A percentile compares a stretch with the other conserved stretches of the same genome.
Evolutionary conservation across 2,797 vertebrate genomes (phyloP).

Genomic region (Argentina silus): DNA sequence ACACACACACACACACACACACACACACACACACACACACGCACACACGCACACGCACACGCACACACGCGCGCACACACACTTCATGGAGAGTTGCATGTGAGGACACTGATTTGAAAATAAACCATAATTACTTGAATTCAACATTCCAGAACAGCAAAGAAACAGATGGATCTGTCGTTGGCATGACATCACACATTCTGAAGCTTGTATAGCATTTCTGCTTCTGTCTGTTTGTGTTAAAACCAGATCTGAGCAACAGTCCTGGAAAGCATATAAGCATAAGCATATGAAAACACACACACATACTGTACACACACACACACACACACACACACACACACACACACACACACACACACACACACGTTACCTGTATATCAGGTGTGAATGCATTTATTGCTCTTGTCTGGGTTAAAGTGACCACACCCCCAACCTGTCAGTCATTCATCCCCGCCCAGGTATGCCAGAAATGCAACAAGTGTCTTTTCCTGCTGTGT

Average conservation of each 20-base stretch:
- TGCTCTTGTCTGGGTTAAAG: conserved; percentile 20
- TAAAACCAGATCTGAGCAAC: neutral
- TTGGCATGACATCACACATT: neutral
- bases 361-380: conserved; percentile 4
- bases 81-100: neutral
- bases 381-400: conserved; percentile 4
- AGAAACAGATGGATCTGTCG: neutral
- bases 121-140: neutral
- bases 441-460: conserved; percentile 63
- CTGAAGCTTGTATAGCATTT: neutral
- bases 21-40: neutral
- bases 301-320: neutral
- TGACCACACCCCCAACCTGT: conserved; percentile 28
- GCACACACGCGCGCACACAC: neutral
- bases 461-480: conserved; percentile 62
- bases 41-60: neutral
- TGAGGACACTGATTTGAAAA: neutral
- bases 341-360: neutral
- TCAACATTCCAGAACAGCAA: conserved; percentile 5
- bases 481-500: conserved; percentile 32
- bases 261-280: neutral
- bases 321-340: neutral
- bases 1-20: neutral
- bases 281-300: neutral
- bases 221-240: neutral